Conservation (phyloP, 2,888 invertebrate genomes). For the Tridacna gigas region DNA sequence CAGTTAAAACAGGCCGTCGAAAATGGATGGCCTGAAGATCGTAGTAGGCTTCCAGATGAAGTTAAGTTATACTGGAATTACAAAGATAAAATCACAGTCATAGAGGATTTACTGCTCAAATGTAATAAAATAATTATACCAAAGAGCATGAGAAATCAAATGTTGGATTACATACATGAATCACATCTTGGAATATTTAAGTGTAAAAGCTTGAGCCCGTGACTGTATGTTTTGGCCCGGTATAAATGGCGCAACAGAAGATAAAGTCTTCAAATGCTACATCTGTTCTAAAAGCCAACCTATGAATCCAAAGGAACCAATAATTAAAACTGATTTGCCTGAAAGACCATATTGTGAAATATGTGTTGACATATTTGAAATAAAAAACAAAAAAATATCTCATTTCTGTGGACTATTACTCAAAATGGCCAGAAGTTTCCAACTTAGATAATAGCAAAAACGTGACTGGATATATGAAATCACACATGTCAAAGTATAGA, state of each 20-base stretch:
- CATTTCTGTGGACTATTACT: conserved; percentile 49
- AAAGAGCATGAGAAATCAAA: conserved; percentile 29
- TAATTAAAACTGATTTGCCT: neutral
- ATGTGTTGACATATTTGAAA: neutral
- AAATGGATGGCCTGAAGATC: conserved; percentile 22
- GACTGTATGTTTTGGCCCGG: conserved; percentile 64
- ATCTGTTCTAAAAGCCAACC: neutral
- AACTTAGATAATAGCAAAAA: conserved; percentile 16
- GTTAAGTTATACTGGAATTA: conserved; percentile 30
- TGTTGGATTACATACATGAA: conserved; percentile 53
- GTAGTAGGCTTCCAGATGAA: neutral
- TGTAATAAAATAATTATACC: conserved; percentile 49
- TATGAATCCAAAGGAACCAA: neutral
- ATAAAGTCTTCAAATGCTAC: conserved; percentile 30
- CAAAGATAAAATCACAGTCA: conserved; percentile 30
- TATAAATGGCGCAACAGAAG: conserved; percentile 47
- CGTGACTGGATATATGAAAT: conserved; percentile 39
- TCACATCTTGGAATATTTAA: conserved; percentile 64
- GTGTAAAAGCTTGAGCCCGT: conserved; percentile 39
- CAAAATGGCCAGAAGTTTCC: neutral
- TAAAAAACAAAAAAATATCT: conserved; percentile 7
- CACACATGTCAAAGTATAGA: neutral
- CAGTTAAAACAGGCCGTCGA: neutral
- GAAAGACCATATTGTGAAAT: neutral
- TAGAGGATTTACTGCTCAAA: conserved; percentile 36